Evolutionary conservation across 2,113 vertebrate species (phyloP), one percentile per base, ranked within the genome.

Genomic region (Nansenia antarctica): DNA sequence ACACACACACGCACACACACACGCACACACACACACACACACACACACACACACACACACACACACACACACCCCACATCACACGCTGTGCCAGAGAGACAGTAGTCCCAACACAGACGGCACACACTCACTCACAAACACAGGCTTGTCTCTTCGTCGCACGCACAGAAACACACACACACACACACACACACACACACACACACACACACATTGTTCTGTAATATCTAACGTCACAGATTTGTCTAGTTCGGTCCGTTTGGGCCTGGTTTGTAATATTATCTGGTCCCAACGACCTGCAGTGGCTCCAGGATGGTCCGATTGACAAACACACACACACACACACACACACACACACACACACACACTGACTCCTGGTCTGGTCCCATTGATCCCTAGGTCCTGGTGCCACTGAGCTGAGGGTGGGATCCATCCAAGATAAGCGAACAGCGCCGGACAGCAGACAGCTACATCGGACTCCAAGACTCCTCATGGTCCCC

Each of bases 381-480:
- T 60, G 31, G n/a, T 15, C 3, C 58, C 58, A 71, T 74, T 78
- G 82, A 83, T 79, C 78, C 70, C 54, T n/a, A 57, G 20, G 63
- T 67, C 62, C 27, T 32, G 59, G 73, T 79, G 78, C 78, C 70
- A 65, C 62, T 34, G 49, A 31, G 64, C 62, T 34, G 49, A 31
- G 64, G 65, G 80, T 72, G 72, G 35, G 53, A 68, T 12, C 65
- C 52, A 69, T 27, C 26, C 74, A 42, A 69, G 83, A 85, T 82
- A 79, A 82, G 77, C 67, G 27, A 55, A 49, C 52, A 22, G 31
- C 22, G 45, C 45, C 12, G 45, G 57, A 60, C 22, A 37, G 74
- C 66, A 69, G 69, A 78, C 64, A 59, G 72, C 37, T 29, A 52
- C 37, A 64, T 22, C 4, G 37, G 14, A 31, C 30, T 5, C 2